Percentiles rank a stretch among this genome's conserved stretches.
Evolutionary conservation across 2,888 invertebrate genomes (phyloP).

Genomic region (Stegana nigrithorax): DNA sequence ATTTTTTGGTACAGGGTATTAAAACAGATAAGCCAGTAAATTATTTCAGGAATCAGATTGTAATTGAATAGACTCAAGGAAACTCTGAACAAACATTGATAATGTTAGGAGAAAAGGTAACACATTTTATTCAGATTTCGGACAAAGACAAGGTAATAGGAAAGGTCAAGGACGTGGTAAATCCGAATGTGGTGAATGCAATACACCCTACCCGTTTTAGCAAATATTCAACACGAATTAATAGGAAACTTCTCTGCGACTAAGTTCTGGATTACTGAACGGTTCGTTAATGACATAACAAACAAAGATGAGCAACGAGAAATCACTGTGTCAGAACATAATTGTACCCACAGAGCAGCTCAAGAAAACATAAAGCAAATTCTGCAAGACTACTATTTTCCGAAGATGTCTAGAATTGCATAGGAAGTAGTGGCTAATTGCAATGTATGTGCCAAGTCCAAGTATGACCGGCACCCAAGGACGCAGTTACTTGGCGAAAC

Average conservation of each 20-base stretch:
- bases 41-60: conserved; percentile 16
- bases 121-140: neutral
- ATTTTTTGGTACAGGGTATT: no score
- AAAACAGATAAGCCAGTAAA: conserved; percentile 12
- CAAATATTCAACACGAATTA: conserved; percentile 3
- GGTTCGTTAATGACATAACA: conserved; percentile 7
- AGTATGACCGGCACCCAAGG: conserved; percentile 13
- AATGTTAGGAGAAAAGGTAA: neutral
- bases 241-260: neutral
- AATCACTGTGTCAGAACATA: conserved; percentile 12
- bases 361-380: conserved; percentile 5
- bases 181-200: neutral
- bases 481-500: neutral
- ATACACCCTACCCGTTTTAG: conserved; percentile 14
- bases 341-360: conserved; percentile 18
- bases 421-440: neutral
- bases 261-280: neutral
- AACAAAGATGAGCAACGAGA: conserved; percentile 10
- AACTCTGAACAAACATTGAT: neutral
- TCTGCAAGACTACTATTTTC: neutral
- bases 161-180: neutral
- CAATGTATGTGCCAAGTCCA: neutral
- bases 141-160: neutral
- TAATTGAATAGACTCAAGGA: neutral
- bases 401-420: neutral